Conservation (phyloP, 2,797 vertebrate species). For the Oreochromis grahami region DNA sequence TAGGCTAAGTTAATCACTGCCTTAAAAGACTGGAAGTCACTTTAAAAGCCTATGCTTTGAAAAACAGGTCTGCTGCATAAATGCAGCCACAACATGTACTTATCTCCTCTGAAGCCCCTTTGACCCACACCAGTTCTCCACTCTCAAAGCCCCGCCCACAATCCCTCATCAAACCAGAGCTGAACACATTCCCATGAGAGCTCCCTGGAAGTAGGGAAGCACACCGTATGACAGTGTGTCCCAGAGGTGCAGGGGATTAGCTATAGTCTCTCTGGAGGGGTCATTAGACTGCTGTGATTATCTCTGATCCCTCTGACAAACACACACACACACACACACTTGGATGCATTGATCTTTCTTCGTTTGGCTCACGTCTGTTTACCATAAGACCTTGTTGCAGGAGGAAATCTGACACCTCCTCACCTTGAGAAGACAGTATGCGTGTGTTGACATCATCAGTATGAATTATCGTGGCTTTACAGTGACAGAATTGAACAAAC, state of each 20-base stretch:
- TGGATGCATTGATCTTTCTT: background rate
- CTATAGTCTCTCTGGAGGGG: constrained; percentile 71
- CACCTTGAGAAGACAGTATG: background rate
- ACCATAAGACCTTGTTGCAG: constrained; percentile 24
- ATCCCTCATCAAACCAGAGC: background rate
- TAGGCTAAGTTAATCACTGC: background rate
- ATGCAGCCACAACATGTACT: background rate
- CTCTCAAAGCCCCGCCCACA: background rate
- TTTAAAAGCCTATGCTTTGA: background rate
- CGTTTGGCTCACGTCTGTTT: constrained; percentile 21
- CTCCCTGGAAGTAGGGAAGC: background rate
- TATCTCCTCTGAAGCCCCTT: background rate
- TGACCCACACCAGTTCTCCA: background rate
- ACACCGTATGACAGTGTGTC: background rate
- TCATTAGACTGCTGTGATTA: constrained; percentile 74
- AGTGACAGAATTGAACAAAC: constrained; percentile 6
- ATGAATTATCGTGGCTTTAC: background rate
- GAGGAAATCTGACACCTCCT: constrained; percentile 40
- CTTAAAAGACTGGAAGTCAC: background rate
- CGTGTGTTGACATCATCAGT: constrained; percentile 4
- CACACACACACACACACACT: constrained; percentile 3
- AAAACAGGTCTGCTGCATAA: background rate
- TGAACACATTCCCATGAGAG: constrained; percentile 8
- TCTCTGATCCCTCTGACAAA: constrained; percentile 42
- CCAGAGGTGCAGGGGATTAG: constrained; percentile 60